A percentile compares a stretch with the other conserved stretches of the same genome.
Conservation (phyloP, 2,888 invertebrate genomes). For the Trissonchulus sp. region DNA sequence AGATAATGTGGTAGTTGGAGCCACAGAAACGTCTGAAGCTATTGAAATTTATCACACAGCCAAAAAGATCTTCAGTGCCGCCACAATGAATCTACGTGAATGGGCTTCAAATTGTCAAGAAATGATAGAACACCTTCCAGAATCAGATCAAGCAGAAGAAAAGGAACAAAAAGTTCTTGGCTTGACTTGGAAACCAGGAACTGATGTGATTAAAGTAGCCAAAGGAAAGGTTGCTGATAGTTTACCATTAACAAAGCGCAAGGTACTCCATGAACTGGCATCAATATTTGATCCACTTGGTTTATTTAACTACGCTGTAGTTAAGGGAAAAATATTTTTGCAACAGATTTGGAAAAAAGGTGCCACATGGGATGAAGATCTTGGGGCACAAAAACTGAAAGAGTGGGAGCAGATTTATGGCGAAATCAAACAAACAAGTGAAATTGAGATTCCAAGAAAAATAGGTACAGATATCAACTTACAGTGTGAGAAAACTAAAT, state of each 20-base stretch:
- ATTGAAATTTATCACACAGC: background rate
- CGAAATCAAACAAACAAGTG: background rate
- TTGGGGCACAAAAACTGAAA: background rate
- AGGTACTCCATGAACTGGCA: background rate
- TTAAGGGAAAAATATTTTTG: conserved; percentile 9
- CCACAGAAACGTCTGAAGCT: background rate
- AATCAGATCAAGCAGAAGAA: background rate
- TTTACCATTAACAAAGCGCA: conserved; percentile 21
- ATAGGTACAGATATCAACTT: too few relatives aligned
- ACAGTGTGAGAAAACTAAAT: too few relatives aligned
- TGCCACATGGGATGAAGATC: conserved; percentile 1
- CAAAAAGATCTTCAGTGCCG: conserved; percentile 2
- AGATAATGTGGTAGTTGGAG: too few relatives aligned
- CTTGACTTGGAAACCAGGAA: conserved; percentile 6
- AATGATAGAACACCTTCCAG: too few relatives aligned
- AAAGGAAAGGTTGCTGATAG: too few relatives aligned
- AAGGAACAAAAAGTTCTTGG: conserved; percentile 17
- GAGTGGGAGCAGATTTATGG: conserved; percentile 8
- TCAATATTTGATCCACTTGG: conserved; percentile 21
- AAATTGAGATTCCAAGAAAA: conserved; percentile 7
- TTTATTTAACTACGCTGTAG: background rate
- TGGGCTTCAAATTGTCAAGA: conserved; percentile 4
- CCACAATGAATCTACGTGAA: conserved; percentile 16
- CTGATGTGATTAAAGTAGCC: conserved; percentile 9
- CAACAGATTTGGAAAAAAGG: conserved; percentile 11